Evolutionary conservation across 2,113 vertebrate genomes (phyloP), one percentile per base, ranked within the genome.

Genomic region (Calidris pygmaea): DNA sequence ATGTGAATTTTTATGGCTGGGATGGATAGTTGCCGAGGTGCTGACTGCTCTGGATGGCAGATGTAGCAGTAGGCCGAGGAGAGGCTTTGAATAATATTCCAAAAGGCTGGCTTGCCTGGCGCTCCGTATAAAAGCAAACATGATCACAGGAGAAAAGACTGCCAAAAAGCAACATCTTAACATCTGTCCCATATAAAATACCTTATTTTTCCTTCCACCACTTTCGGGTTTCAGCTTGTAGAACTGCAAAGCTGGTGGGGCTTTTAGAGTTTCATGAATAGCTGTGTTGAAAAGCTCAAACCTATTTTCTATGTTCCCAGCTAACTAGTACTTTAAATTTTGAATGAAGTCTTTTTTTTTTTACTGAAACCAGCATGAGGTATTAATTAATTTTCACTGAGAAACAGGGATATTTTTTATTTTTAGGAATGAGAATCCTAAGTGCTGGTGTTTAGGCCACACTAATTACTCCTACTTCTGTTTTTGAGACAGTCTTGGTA

Each of bases 11-110:
- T 94, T 97, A 92, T 87, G 89, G 6, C 37, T 67, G 0, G 0
- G 48, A 14, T 79, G 94, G 76, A 86, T 43, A n/a, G 55, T 1
- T 90, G 92, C 90, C 1, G 29, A 94, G 73, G 73, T 63, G 85
- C 90, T 92, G 94, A 48, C 80, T 92, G 65, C 34, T 96, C 95
- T 96, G 95, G 90, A 82, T 73, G 80, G 87, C 95, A 97, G 94
- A 96, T 95, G 96, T 72, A 96, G 83, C 89, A 62, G 68, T 32
- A 55, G 90, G 71, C 58, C 2, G 9, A 60, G 71, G 66, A 94
- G 74, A 73, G 43, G 73, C 65, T 87, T 86, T 72, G 72, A 91
- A 80, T 73, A 59, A 15, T 37, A 19, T 50, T 92, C 73, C 9
- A 77, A 84, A 56, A 59, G 17, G 48, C 84, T 60, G 56, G 14